A percentile compares a stretch with the other conserved stretches of the same genome.
Evolutionary conservation across 2,888 invertebrate species (phyloP).

Genomic region (Ommatoiulus sabulosus): DNA sequence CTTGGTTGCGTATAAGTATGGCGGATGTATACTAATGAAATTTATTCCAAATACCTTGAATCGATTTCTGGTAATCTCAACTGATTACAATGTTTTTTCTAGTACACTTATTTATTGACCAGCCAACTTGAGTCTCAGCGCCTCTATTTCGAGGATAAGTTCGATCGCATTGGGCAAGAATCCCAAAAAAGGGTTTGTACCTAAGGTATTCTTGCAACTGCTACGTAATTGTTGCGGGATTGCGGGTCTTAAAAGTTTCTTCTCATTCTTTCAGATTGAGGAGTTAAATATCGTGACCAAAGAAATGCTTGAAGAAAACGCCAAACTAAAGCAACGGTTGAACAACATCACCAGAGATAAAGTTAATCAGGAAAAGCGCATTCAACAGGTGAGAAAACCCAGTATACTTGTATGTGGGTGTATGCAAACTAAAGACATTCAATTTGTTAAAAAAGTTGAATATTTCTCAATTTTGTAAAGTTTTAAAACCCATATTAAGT

Average conservation of each 20-base stretch:
- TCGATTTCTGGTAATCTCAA: neutral
- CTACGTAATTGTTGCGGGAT: no score
- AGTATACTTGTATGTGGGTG: neutral
- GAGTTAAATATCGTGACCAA: constrained; percentile 72
- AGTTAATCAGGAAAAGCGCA: constrained; percentile 77
- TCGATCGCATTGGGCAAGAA: constrained; percentile 70
- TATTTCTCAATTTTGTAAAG: no score
- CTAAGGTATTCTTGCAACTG: no score
- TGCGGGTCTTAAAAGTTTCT: neutral
- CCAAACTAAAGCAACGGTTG: constrained; percentile 65
- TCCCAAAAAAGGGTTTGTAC: constrained; percentile 61
- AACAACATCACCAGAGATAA: constrained; percentile 75
- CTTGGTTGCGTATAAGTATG: no score
- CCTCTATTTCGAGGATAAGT: constrained; percentile 87
- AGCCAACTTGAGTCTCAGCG: constrained; percentile 95
- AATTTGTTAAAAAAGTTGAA: no score
- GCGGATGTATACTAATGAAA: no score
- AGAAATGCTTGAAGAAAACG: constrained; percentile 70
- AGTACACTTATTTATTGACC: constrained; percentile 93
- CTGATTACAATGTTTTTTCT: constrained; percentile 57
- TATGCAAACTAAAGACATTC: no score
- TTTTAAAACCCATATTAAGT: no score
- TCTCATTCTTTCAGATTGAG: constrained; percentile 63
- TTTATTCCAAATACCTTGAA: no score
- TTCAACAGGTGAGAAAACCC: constrained; percentile 61